These are phyloP conservation scores for Lasiurus borealis DNA, from an alignment of 2,113 vertebrate genomes.

Conservation along the genomic window DNA sequence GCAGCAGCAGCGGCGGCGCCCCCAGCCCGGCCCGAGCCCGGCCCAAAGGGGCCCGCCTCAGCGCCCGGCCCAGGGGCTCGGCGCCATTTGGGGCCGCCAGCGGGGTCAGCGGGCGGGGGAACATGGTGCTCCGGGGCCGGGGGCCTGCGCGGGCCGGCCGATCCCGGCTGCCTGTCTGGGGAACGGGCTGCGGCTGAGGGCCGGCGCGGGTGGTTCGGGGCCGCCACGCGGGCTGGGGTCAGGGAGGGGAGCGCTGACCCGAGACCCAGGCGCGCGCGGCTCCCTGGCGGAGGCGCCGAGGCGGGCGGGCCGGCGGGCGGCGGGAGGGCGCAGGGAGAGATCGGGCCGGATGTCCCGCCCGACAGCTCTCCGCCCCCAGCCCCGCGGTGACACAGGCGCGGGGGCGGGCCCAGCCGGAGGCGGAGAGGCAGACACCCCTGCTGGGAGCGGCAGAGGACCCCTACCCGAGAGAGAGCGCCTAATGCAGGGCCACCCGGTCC, in stretches of 20 bases:
- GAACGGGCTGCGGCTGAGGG: not conserved
- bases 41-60: conserved; percentile 42
- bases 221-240: not conserved
- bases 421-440: conserved; percentile 22
- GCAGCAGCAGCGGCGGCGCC: conserved; percentile 89
- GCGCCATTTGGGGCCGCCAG: conserved; percentile 61
- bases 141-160: conserved; percentile 39
- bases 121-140: conserved; percentile 67
- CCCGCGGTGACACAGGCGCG: conserved; percentile 62
- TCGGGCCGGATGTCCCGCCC: conserved; percentile 82
- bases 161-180: not conserved
- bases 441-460: conserved; percentile 4
- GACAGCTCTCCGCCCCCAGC: conserved; percentile 65
- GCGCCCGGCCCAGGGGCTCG: conserved; percentile 70
- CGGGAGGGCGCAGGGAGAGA: conserved; percentile 18
- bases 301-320: not conserved
- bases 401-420: conserved; percentile 74
- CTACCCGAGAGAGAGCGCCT: not conserved
- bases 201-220: not conserved
- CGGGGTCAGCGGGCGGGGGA: conserved; percentile 76
- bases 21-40: conserved; percentile 68
- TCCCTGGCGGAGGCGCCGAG: not conserved
- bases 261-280: not conserved
- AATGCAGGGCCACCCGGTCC: not conserved
- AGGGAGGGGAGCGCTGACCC: not conserved